Evolutionary conservation across 1,140 invertebrate species (phyloP), one percentile per base, ranked within the genome.

Genomic region (Helicoverpa zea): DNA sequence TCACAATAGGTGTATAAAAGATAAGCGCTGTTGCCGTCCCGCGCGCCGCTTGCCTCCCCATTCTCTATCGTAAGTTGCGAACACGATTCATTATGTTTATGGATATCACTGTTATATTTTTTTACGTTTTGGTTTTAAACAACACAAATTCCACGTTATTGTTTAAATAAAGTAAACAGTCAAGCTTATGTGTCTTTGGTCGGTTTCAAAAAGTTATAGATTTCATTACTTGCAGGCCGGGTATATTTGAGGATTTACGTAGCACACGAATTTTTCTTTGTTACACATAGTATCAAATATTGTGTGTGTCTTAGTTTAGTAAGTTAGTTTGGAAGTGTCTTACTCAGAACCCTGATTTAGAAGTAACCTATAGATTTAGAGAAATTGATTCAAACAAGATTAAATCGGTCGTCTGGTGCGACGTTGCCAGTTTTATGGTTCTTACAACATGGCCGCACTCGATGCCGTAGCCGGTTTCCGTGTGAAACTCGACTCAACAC

Each of bases 371-470:
- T 54, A 30, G 35, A 43, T 61, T 59, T 61, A 18, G 43, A 59
- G 79, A 84, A 63, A 83, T 83, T 81, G 85, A 83, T 73, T 81
- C 83, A 79, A 88, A 88, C 88, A 66, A 43, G 89, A 91, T 91
- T 93, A 94, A 93, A 92, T 93, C 92, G 92, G 92, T 94, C 92
- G 93, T 94, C 92, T 94, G 92, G 88, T 92, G 94, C 94, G 92
- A 89, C 92, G 93, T 95, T 95, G 93, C 93, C 93, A 91, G 89
- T 86, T 91, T 90, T 91, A 91, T 91, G 54, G 58, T 43, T 91
- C 91, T 93, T 93, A 92, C 91, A 93, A 95, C 92, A 93, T 93
- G 92, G 94, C 92, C 89, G 92, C 90, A 87, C 89, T 90, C 88
- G 89, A 52, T 78, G 76, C 88, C 88, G 91, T 91, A 90, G 91